Conservation (phyloP, 2,113 vertebrate species). For the Martes martes region DNA sequence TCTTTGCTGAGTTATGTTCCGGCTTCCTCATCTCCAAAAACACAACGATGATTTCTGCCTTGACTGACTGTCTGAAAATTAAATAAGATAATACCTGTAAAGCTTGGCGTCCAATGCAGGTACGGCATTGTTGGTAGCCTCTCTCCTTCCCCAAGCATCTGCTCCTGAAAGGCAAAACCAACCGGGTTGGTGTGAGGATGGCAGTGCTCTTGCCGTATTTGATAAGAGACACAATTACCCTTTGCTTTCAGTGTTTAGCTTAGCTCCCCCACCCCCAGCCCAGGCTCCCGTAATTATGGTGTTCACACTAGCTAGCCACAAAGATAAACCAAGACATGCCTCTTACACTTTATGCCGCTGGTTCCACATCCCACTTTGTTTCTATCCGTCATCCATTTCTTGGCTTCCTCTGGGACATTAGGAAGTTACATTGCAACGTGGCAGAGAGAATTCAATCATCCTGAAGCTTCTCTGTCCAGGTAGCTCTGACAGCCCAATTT, state of each 20-base stretch:
- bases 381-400: neutral
- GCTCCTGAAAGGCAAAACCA: neutral
- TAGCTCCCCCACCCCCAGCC: fast-evolving
- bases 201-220: fast-evolving
- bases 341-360: no score
- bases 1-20: neutral
- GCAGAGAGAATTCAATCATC: neutral
- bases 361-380: neutral
- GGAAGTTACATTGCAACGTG: neutral
- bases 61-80: neutral
- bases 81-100: neutral
- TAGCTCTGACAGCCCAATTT: neutral
- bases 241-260: neutral
- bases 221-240: no score
- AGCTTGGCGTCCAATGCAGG: neutral
- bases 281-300: no score
- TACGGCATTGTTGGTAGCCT: neutral
- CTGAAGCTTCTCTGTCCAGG: neutral
- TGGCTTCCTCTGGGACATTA: neutral
- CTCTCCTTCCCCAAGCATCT: no score
- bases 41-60: neutral
- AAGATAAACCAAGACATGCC: neutral
- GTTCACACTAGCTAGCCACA: neutral
- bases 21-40: neutral
- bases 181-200: neutral